Conservation (phyloP, 2,797 vertebrate species). For the Melanotaenia parkinsoni region DNA sequence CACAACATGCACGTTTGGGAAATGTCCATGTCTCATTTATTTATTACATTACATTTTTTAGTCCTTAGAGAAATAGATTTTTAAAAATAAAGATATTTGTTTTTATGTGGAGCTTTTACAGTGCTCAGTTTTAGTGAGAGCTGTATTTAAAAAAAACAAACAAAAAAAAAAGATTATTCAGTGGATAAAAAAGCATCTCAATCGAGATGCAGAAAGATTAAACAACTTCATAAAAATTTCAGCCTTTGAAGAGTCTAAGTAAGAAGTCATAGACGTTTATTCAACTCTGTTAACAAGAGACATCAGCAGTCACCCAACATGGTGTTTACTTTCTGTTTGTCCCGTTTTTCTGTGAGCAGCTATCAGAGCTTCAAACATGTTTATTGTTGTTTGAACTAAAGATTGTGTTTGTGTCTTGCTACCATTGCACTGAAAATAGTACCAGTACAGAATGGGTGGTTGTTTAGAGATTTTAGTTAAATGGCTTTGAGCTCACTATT, state of each 20-base stretch:
- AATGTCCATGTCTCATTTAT: not conserved
- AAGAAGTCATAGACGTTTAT: not conserved
- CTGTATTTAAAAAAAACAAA: not conserved
- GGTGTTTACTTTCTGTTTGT: too few species aligned
- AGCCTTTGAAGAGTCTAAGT: not conserved
- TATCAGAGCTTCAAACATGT: too few species aligned
- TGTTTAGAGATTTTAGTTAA: too few species aligned
- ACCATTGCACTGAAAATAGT: too few species aligned
- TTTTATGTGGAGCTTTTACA: not conserved
- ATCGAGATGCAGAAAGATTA: not conserved
- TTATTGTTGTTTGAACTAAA: too few species aligned
- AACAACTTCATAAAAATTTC: not conserved
- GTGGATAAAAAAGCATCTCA: too few species aligned
- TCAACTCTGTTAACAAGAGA: too few species aligned
- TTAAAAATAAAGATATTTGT: not conserved
- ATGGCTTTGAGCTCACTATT: too few species aligned
- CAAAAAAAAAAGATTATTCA: not conserved
- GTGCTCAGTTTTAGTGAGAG: not conserved
- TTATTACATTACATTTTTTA: not conserved
- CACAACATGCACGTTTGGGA: not conserved
- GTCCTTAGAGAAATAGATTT: not conserved
- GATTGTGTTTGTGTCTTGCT: too few species aligned
- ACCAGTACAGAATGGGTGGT: too few species aligned
- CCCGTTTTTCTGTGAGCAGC: too few species aligned
- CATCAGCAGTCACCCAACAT: too few species aligned